Percentiles rank a stretch among this genome's conserved stretches.
phyloP scores from a whole-genome alignment of 2,113 vertebrate species.

The Nanorana parkeri region DNA sequence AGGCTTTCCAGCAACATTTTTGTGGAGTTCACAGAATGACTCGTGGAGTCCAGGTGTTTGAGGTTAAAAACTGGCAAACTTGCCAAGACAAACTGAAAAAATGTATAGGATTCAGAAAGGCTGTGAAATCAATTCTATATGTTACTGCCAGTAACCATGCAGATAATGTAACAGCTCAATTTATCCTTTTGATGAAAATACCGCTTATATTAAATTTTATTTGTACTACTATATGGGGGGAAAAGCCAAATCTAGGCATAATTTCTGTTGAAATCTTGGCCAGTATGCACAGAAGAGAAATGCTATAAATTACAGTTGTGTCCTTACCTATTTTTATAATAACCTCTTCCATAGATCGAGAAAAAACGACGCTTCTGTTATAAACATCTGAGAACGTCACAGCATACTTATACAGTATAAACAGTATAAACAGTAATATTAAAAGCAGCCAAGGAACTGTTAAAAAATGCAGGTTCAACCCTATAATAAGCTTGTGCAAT shows the following conservation, averaged over 20 bases:
- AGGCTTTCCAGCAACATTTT: constrained; percentile 40
- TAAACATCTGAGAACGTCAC: constrained; percentile 16
- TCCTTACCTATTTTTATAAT: constrained; percentile 32
- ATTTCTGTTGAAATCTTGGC: constrained; percentile 18
- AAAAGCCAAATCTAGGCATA: constrained; percentile 16
- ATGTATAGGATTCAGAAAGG: constrained; percentile 39
- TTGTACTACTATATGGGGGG: constrained; percentile 38
- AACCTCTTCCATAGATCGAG: constrained; percentile 12
- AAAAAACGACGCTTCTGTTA: neutral
- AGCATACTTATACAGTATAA: constrained; percentile 13
- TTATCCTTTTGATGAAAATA: constrained; percentile 43
- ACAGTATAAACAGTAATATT: constrained; percentile 18
- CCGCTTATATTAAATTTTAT: constrained; percentile 46
- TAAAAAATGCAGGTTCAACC: no score
- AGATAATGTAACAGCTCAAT: constrained; percentile 45
- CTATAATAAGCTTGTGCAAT: no score
- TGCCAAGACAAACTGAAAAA: constrained; percentile 51
- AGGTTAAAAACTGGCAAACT: constrained; percentile 32
- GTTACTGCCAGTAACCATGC: constrained; percentile 48
- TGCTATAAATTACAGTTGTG: constrained; percentile 21
- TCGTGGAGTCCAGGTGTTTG: constrained; percentile 47
- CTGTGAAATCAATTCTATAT: constrained; percentile 54
- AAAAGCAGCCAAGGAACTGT: no score
- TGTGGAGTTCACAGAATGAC: constrained; percentile 44
- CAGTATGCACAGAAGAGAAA: neutral